Evolutionary conservation across 1,140 invertebrate species (phyloP).

Genomic region (Latrodectus geometricus): DNA sequence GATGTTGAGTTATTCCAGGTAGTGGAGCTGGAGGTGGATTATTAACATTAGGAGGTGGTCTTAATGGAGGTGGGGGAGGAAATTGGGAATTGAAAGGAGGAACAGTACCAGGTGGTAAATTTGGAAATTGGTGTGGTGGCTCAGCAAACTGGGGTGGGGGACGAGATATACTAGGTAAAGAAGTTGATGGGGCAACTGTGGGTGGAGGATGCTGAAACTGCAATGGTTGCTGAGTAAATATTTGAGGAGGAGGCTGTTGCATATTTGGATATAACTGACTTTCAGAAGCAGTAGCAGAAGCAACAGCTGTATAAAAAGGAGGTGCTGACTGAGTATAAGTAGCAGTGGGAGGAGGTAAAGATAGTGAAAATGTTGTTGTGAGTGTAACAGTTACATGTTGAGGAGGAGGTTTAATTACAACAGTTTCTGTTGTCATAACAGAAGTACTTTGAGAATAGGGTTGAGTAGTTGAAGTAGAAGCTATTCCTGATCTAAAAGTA

Average conservation of each 20-base stretch:
- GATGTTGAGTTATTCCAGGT: slow-evolving; percentile 29
- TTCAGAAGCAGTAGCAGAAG: not conserved
- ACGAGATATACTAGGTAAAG: not conserved
- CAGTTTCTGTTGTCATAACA: not conserved
- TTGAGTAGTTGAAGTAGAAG: not conserved
- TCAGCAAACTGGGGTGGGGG: slow-evolving; percentile 13
- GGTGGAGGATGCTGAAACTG: slow-evolving; percentile 39
- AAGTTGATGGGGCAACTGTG: not conserved
- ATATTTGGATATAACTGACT: slow-evolving; percentile 22
- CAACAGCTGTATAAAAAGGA: slow-evolving; percentile 12
- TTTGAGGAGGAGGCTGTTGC: slow-evolving; percentile 48
- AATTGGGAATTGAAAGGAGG: slow-evolving; percentile 36
- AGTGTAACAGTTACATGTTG: not conserved
- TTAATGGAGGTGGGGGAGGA: slow-evolving; percentile 23
- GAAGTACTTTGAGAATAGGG: slow-evolving; percentile 13
- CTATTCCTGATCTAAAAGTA: slow-evolving; percentile 12
- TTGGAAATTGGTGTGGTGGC: slow-evolving; percentile 17
- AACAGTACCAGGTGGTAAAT: slow-evolving; percentile 1
- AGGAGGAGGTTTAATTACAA: not conserved
- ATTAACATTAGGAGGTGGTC: not conserved
- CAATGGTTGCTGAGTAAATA: slow-evolving; percentile 29
- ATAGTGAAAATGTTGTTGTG: not conserved
- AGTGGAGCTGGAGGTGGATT: slow-evolving; percentile 38
- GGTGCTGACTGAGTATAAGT: slow-evolving; percentile 29
- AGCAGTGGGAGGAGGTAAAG: slow-evolving; percentile 31